Evolutionary conservation across 2,797 vertebrate species (phyloP).

Genomic region (Oryzias dopingdopingensis): DNA sequence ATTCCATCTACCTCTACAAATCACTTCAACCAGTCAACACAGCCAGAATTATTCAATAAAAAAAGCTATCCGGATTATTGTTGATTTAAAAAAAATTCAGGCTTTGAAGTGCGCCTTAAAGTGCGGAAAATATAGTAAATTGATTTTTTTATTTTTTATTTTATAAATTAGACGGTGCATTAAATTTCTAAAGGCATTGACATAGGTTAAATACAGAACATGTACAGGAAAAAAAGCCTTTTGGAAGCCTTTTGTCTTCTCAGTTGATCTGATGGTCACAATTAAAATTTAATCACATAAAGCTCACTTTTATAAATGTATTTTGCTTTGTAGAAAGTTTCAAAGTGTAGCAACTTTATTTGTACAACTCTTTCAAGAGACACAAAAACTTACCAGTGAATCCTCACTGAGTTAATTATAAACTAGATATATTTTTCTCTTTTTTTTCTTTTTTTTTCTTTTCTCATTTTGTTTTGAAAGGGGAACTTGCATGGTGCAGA

Average conservation of each 20-base stretch:
- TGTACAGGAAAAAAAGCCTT: too few relatives aligned
- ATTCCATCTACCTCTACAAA: too few relatives aligned
- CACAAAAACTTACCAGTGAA: conserved; percentile 8
- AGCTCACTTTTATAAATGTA: not conserved
- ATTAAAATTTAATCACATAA: not conserved
- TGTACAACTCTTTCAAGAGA: conserved; percentile 8
- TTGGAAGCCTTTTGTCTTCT: not conserved
- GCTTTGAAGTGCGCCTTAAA: too few relatives aligned
- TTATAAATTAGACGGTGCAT: too few relatives aligned
- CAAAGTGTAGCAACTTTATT: not conserved
- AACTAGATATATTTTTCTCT: conserved; percentile 10
- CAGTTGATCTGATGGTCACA: not conserved
- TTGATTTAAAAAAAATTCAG: too few relatives aligned
- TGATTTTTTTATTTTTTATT: too few relatives aligned
- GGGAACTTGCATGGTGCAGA: conserved; percentile 25
- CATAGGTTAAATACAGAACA: too few relatives aligned
- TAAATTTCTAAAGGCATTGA: too few relatives aligned
- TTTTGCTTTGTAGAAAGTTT: not conserved
- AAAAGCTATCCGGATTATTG: too few relatives aligned
- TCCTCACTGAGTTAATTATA: conserved; percentile 32
- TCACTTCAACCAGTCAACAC: too few relatives aligned
- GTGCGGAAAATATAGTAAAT: too few relatives aligned
- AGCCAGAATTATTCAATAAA: too few relatives aligned
- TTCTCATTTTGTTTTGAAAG: conserved; percentile 30
- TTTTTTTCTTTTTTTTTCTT: not conserved